phyloP scores from a whole-genome alignment of 2,113 vertebrate genomes.

The Xiphorhynchus elegans region DNA sequence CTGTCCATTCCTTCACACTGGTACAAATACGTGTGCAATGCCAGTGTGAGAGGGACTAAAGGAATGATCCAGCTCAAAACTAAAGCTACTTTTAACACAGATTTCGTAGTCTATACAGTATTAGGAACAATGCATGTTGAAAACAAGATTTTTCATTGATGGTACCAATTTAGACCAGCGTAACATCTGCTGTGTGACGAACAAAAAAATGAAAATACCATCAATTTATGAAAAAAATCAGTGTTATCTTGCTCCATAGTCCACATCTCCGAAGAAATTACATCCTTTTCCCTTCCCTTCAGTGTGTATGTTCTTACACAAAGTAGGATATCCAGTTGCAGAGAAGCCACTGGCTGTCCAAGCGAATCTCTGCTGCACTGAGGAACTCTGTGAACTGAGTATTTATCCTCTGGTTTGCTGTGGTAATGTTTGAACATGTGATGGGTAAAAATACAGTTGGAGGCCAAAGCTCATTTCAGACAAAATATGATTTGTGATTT shows the following conservation, averaged over 20 bases:
- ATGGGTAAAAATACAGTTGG: not conserved
- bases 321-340: not conserved
- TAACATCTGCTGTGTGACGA: not conserved
- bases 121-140: not conserved
- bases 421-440: not conserved
- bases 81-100: not conserved
- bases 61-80: not conserved
- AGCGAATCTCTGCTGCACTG: not conserved
- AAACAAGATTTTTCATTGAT: not conserved
- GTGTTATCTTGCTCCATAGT: not conserved
- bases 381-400: not conserved
- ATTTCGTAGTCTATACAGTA: not conserved
- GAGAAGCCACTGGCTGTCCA: not conserved
- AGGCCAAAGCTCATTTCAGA: not conserved
- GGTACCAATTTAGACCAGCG: not conserved
- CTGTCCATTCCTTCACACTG: not conserved
- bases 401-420: not conserved
- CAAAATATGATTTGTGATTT: not conserved
- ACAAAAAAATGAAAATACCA: not conserved
- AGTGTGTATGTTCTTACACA: not conserved
- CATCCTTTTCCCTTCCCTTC: not conserved
- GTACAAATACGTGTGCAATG: not conserved
- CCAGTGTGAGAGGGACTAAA: not conserved
- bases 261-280: not conserved
- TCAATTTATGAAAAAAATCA: not conserved